phyloP scores from a whole-genome alignment of 1,140 invertebrate species.

The Anthonomus grandis region DNA sequence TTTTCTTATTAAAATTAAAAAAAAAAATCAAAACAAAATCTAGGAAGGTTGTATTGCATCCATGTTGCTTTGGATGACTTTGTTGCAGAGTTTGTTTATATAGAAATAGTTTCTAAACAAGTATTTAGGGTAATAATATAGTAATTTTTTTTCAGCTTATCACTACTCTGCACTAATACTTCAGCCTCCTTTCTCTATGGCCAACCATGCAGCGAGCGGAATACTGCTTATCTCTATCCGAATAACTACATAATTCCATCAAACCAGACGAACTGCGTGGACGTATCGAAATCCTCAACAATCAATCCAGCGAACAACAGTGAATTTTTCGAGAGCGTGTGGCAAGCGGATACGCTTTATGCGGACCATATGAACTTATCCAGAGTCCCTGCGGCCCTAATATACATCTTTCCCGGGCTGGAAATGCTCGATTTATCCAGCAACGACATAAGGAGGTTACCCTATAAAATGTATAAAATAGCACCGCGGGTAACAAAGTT shows the following conservation, averaged over 20 bases:
- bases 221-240: slow-evolving; percentile 30
- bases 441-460: slow-evolving; percentile 32
- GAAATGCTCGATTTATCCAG: slow-evolving; percentile 36
- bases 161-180: not conserved
- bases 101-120: no score
- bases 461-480: slow-evolving; percentile 19
- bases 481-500: slow-evolving; percentile 33
- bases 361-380: slow-evolving; percentile 37
- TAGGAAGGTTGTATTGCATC: no score
- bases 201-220: slow-evolving; percentile 31
- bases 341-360: slow-evolving; percentile 34
- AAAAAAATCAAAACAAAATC: no score
- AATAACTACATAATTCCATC: slow-evolving; percentile 24
- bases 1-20: no score
- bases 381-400: slow-evolving; percentile 25
- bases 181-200: slow-evolving; percentile 24
- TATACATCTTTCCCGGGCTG: slow-evolving; percentile 29
- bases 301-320: not conserved
- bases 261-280: slow-evolving; percentile 34
- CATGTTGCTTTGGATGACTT: no score
- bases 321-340: slow-evolving; percentile 22
- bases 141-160: slow-evolving; percentile 7
- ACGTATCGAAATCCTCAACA: slow-evolving; percentile 31
- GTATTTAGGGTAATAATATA: no score
- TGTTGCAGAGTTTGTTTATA: no score